Percentiles rank a stretch among this genome's conserved stretches.
These are phyloP conservation scores for Carapus acus DNA, from an alignment of 2,797 vertebrate genomes.

Conservation along the genomic window DNA sequence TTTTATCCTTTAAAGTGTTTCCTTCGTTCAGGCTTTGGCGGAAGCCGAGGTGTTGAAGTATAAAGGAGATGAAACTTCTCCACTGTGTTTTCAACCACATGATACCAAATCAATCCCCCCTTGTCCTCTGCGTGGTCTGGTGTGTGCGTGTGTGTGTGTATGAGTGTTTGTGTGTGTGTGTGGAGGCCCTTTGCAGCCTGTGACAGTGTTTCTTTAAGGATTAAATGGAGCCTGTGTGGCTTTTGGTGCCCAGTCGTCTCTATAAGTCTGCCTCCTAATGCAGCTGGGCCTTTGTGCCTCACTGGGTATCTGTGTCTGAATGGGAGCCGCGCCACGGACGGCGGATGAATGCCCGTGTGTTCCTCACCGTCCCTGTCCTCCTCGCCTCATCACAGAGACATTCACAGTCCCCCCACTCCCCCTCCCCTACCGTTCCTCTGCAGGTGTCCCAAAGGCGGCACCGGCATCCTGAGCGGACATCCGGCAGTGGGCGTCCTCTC, in stretches of 20 bases:
- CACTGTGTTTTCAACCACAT: too few species aligned
- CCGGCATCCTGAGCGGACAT: conserved; percentile 51
- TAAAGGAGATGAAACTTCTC: too few species aligned
- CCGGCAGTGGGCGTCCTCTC: conserved; percentile 40
- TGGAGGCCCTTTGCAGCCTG: conserved; percentile 44
- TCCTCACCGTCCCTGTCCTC: conserved; percentile 36
- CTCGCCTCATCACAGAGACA: conserved; percentile 56
- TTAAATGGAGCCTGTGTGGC: conserved; percentile 59
- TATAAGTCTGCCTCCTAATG: conserved; percentile 58
- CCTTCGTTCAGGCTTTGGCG: conserved; percentile 4
- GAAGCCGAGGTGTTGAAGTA: too few species aligned
- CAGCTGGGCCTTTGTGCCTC: conserved; percentile 68
- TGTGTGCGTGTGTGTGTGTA: conserved; percentile 22
- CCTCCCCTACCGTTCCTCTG: too few species aligned
- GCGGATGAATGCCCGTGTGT: conserved; percentile 64
- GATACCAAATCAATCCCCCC: conserved; percentile 54
- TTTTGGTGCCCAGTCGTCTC: conserved; percentile 56
- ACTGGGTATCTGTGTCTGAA: conserved; percentile 61
- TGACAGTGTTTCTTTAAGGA: conserved; percentile 48
- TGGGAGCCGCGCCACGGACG: conserved; percentile 55
- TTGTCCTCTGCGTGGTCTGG: conserved; percentile 47
- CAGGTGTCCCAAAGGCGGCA: conserved; percentile 61
- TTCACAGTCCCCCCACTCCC: conserved; percentile 56
- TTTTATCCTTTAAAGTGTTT: too few species aligned
- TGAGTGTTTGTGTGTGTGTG: conserved; percentile 30